phyloP scores from a whole-genome alignment of 2,888 invertebrate genomes.

The Bembecia ichneumoniformis region DNA sequence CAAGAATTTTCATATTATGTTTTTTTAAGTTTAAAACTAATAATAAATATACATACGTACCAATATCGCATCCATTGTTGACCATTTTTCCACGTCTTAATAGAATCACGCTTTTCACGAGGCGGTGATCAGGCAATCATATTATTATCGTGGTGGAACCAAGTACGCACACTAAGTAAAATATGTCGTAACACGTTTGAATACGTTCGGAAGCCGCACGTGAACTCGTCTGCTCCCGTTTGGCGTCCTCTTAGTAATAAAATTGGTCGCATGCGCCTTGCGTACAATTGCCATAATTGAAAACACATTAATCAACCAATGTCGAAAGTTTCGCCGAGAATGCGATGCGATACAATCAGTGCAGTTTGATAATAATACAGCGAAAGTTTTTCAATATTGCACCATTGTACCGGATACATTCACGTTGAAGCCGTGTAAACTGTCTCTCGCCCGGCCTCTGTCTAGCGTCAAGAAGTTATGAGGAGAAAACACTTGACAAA shows the following conservation, averaged over 20 bases:
- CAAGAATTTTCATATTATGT: no score
- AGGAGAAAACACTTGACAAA: no score
- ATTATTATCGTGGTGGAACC: constrained; percentile 12
- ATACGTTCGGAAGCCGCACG: constrained; percentile 20
- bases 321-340: constrained; percentile 29
- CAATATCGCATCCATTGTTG: constrained; percentile 21
- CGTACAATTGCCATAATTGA: constrained; percentile 59
- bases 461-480: no score
- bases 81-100: constrained; percentile 23
- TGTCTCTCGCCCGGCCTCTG: no score
- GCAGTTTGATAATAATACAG: constrained; percentile 50
- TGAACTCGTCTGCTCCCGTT: constrained; percentile 40
- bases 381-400: constrained; percentile 43
- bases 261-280: constrained; percentile 59
- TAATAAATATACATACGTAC: constrained; percentile 19
- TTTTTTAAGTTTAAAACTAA: background rate
- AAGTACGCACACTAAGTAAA: constrained; percentile 19
- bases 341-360: constrained; percentile 36
- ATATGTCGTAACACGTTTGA: constrained; percentile 24
- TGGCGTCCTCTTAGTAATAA: constrained; percentile 50
- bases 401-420: background rate
- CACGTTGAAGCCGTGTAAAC: no score
- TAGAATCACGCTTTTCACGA: constrained; percentile 12
- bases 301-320: constrained; percentile 54
- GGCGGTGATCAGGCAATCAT: constrained; percentile 6